A percentile compares a stretch with the other conserved stretches of the same genome.
phyloP scores from a whole-genome alignment of 2,113 vertebrate species.

The Takifugu bimaculatus region DNA sequence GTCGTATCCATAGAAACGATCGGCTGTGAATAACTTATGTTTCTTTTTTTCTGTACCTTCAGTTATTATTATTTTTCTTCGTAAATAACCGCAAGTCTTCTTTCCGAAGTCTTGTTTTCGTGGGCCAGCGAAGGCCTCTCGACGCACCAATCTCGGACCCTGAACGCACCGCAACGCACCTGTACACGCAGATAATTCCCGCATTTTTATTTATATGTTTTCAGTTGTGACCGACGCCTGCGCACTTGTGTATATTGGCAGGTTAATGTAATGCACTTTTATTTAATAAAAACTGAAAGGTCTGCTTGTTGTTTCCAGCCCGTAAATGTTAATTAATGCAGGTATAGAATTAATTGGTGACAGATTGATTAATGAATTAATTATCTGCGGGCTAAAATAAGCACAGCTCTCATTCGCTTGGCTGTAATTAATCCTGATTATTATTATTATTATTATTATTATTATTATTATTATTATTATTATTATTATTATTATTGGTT shows the following conservation, averaged over 20 bases:
- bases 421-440: neutral
- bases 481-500: neutral
- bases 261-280: constrained; percentile 95
- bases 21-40: constrained; percentile 89
- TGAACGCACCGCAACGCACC: constrained; percentile 66
- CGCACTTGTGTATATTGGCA: constrained; percentile 79
- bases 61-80: neutral
- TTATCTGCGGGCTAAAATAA: neutral
- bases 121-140: constrained; percentile 35
- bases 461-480: neutral
- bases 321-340: neutral
- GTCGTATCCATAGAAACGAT: constrained; percentile 80
- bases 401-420: neutral
- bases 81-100: neutral
- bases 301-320: constrained; percentile 50
- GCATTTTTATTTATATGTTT: constrained; percentile 36
- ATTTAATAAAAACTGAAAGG: constrained; percentile 84
- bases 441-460: constrained; percentile 4
- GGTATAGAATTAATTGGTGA: neutral
- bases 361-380: neutral
- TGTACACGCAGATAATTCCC: constrained; percentile 16
- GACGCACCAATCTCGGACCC: neutral
- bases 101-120: neutral
- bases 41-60: constrained; percentile 40
- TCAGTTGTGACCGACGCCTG: constrained; percentile 84